A percentile compares a stretch with the other conserved stretches of the same genome.
Evolutionary conservation across 2,113 vertebrate genomes (phyloP).

Genomic region (Turnix velox): DNA sequence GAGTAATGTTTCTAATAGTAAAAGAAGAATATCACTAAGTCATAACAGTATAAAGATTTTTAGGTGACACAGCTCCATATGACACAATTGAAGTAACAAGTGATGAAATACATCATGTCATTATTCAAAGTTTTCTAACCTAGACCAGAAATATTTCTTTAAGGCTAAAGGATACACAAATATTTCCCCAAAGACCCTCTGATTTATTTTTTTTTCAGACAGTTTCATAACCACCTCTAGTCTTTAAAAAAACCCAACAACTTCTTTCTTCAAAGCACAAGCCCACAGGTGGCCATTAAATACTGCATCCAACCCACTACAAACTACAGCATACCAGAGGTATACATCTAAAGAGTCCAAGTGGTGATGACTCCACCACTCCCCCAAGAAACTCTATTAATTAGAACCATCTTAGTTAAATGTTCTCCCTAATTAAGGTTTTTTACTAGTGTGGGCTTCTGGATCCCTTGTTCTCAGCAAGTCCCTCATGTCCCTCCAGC

Average conservation of each 20-base stretch:
- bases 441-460: not conserved
- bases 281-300: rapidly evolving
- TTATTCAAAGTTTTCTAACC: not conserved
- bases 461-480: not conserved
- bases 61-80: not conserved
- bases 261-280: not conserved
- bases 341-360: not conserved
- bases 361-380: not conserved
- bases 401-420: not conserved
- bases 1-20: not conserved
- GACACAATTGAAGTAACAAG: too few relatives aligned
- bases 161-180: not conserved
- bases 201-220: not conserved
- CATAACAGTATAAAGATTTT: not conserved
- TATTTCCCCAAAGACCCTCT: not conserved
- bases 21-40: too few relatives aligned
- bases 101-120: too few relatives aligned
- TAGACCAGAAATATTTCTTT: not conserved
- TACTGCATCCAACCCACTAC: not conserved
- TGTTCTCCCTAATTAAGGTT: not conserved
- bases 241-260: not conserved
- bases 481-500: not conserved
- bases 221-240: not conserved
- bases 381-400: not conserved
- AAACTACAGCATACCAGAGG: not conserved